Conservation (phyloP, 2,797 vertebrate genomes). For the Tragopan temminckii region DNA sequence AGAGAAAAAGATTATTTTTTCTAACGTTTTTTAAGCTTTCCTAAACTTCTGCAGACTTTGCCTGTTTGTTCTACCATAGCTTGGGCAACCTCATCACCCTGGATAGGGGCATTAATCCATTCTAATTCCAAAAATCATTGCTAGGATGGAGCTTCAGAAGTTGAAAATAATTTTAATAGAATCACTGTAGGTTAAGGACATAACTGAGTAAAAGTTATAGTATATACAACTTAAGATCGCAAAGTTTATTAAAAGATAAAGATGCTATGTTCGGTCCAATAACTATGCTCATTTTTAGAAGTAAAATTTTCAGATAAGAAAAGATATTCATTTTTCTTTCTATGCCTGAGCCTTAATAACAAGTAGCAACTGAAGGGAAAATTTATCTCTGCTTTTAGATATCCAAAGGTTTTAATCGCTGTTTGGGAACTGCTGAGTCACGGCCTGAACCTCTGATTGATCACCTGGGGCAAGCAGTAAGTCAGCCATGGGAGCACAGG, state of each 20-base stretch:
- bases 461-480: too few species aligned
- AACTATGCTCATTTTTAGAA: background rate
- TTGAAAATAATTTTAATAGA: background rate
- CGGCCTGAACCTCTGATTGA: too few species aligned
- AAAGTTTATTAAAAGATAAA: background rate
- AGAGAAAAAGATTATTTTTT: background rate
- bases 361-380: background rate
- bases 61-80: background rate
- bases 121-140: background rate
- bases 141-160: background rate
- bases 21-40: background rate
- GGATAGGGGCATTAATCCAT: background rate
- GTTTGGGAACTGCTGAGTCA: too few species aligned
- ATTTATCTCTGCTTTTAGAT: background rate
- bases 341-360: background rate
- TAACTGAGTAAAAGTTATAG: background rate
- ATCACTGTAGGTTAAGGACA: background rate
- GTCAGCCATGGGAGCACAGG: too few species aligned
- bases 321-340: background rate
- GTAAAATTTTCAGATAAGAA: background rate
- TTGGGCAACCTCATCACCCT: background rate
- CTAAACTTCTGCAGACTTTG: background rate
- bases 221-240: background rate
- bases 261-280: background rate
- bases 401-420: background rate